phyloP scores from a whole-genome alignment of 2,797 vertebrate species.

The Cryptoprocta ferox region DNA sequence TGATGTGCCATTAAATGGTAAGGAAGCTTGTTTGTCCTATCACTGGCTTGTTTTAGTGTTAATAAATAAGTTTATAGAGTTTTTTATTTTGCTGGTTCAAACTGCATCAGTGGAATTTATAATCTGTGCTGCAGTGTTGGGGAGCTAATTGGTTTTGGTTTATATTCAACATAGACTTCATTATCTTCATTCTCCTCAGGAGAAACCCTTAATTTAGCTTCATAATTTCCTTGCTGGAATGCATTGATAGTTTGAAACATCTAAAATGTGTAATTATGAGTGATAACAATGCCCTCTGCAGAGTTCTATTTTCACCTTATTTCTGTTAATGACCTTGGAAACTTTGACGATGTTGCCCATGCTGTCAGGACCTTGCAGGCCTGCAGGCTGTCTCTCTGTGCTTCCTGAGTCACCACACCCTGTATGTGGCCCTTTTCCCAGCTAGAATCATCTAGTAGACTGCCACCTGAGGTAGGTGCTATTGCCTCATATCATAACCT shows the following conservation, averaged over 20 bases:
- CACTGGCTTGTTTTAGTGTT: conserved; percentile 18
- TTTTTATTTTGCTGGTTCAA: background rate
- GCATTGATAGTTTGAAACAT: background rate
- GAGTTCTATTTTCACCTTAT: background rate
- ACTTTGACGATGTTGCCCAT: fast-evolving
- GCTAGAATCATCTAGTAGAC: background rate
- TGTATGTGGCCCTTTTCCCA: background rate
- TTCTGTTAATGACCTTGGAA: background rate
- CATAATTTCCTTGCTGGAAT: conserved; percentile 36
- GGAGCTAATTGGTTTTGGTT: conserved; percentile 68
- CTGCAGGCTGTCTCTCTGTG: background rate
- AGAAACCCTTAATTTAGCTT: conserved; percentile 55
- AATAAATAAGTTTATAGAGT: background rate
- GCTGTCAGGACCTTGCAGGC: background rate
- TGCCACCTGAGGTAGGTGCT: background rate
- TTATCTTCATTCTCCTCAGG: conserved; percentile 58
- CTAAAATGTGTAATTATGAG: conserved; percentile 10
- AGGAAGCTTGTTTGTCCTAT: background rate
- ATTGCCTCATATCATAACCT: background rate
- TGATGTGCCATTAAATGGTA: background rate
- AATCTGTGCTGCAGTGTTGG: background rate
- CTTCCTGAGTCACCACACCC: background rate
- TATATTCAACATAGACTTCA: conserved; percentile 33
- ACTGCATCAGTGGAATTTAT: conserved; percentile 40
- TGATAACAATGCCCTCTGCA: background rate